Base-by-base conservation (phyloP, 1,140 invertebrate genomes). In the Asobara japonica region DNA sequence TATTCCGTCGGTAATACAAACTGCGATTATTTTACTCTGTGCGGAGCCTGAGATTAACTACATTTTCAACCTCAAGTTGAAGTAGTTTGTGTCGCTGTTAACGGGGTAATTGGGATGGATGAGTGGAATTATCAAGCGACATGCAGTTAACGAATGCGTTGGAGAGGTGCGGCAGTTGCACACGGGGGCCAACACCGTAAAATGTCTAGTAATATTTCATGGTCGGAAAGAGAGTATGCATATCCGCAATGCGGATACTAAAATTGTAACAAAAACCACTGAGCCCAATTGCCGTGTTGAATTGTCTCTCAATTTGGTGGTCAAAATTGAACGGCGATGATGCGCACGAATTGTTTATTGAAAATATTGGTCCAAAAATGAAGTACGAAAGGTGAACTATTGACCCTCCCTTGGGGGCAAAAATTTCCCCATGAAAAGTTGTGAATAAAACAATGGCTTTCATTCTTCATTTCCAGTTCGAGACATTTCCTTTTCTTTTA, bases 201-300 rank as follows among this genome's bases (percentile, higher is more conserved):
- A 70, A 61, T 30, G 60, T 62, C 18, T 36, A 29, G 69, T 65
- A 71, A 71, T 71, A 62, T 71, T 71, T 71, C 69, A 71, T 71
- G 29, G 38, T 36, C 51, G 45, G 45, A 51, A 31, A 62, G 60
- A 64, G 69, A 71, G 25, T 31, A 33, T 71, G 38, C 64, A 41
- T 61, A 71, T 71, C 69, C 20, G 69, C 69, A 71, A 65, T 71
- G 69, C 69, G 62, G 69, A 65, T 71, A 71, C 38, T 65, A 41
- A 60, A 69, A 71, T 71, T 65, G 38, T 71, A 51, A 71, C 64
- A 71, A 65, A n/a, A n/a, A 51, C 25, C 36, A 22, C 31, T 18
- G 51, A 65, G 27, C 13, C 22, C 33, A 65, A 65, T 65, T n/a
- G 22, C 6, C 18, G 22, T 60, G 10, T 60, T 60, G 8, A 60